These are phyloP conservation scores for Sebastiscus albofasciatus DNA, from an alignment of 2,797 vertebrate species.

Conservation along the genomic window DNA sequence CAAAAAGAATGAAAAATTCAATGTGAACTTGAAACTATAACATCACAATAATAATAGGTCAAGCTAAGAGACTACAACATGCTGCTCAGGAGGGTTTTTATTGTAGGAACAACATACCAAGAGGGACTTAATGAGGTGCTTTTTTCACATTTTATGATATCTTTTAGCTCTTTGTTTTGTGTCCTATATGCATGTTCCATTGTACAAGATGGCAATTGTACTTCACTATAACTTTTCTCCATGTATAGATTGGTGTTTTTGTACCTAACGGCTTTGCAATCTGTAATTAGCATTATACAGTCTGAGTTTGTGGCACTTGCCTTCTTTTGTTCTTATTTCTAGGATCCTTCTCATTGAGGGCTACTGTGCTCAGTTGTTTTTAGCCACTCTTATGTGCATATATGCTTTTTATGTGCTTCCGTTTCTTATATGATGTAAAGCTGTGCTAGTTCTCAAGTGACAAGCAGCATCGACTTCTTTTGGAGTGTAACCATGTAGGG, in stretches of 20 bases:
- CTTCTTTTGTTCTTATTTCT: slow-evolving; percentile 7
- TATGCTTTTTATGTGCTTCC: not conserved
- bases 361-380: not conserved
- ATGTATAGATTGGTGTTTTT: not conserved
- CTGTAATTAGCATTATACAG: slow-evolving; percentile 29
- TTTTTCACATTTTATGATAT: not conserved
- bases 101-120: not conserved
- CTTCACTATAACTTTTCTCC: not conserved
- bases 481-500: not conserved
- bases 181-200: not conserved
- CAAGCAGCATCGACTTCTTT: not conserved
- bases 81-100: not conserved
- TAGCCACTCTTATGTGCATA: not conserved
- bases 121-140: not conserved
- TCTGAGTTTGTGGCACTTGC: not conserved
- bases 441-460: not conserved
- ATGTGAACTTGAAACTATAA: not conserved
- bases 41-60: not conserved
- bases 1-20: not conserved
- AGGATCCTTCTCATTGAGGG: not conserved
- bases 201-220: not conserved
- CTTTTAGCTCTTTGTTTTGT: not conserved
- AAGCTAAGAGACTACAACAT: not conserved
- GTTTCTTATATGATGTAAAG: not conserved
- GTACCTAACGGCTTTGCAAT: not conserved